A percentile compares a stretch with the other conserved stretches of the same genome.
phyloP scores from a whole-genome alignment of 2,113 vertebrate species.

The Albula goreensis region DNA sequence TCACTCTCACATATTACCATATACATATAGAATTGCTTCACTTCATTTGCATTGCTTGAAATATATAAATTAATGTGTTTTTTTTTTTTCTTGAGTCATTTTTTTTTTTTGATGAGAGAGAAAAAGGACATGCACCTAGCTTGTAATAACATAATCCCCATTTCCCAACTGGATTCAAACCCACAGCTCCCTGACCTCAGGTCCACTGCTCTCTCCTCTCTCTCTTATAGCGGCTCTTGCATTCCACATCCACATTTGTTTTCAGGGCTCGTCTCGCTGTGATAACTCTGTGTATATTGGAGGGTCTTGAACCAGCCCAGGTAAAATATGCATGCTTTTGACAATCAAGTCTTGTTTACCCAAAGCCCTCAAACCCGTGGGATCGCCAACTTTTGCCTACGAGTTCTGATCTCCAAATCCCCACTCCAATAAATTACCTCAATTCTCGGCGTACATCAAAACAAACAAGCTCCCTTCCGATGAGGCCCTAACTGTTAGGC shows the following conservation, averaged over 20 bases:
- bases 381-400: conserved; percentile 61
- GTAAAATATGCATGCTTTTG: conserved; percentile 61
- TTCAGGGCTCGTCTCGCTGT: conserved; percentile 47
- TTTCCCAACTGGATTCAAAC: not conserved
- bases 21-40: conserved; percentile 21
- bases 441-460: conserved; percentile 57
- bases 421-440: conserved; percentile 66
- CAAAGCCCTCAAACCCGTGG: conserved; percentile 62
- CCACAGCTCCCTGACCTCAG: not conserved
- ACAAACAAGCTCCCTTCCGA: conserved; percentile 45
- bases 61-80: too few relatives aligned
- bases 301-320: conserved; percentile 41
- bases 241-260: conserved; percentile 41
- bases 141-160: not conserved
- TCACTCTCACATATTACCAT: conserved; percentile 13
- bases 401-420: conserved; percentile 69
- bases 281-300: conserved; percentile 40
- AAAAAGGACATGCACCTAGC: too few relatives aligned
- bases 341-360: conserved; percentile 70
- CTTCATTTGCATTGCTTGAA: not conserved
- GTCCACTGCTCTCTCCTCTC: not conserved
- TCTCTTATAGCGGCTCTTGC: not conserved
- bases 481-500: conserved; percentile 50
- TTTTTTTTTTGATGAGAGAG: not conserved
- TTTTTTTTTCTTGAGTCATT: not conserved